phyloP scores from a whole-genome alignment of 2,888 invertebrate species.

The Acanthopleura granulata region DNA sequence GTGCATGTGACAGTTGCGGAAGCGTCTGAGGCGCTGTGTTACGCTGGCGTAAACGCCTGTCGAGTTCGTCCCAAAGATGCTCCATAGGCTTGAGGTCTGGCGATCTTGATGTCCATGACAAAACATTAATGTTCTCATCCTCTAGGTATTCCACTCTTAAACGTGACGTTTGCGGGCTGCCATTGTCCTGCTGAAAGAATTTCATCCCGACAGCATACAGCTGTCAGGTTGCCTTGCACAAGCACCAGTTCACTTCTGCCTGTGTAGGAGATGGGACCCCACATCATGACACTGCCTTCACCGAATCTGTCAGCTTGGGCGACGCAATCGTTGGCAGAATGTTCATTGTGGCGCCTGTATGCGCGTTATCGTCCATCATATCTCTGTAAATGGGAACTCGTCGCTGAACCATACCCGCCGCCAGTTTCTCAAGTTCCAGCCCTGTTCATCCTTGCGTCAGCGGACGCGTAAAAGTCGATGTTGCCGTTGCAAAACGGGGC shows the following conservation, averaged over 20 bases:
- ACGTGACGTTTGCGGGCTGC: slow-evolving; percentile 26
- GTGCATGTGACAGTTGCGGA: slow-evolving; percentile 22
- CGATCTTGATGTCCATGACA: slow-evolving; percentile 25
- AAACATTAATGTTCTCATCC: slow-evolving; percentile 24
- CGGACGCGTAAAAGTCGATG: background rate
- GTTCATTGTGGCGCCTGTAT: slow-evolving; percentile 22
- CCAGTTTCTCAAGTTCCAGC: background rate
- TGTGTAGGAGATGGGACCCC: slow-evolving; percentile 21
- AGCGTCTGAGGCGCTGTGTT: slow-evolving; percentile 22
- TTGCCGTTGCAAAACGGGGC: background rate
- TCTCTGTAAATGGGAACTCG: background rate
- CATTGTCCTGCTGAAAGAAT: slow-evolving; percentile 33
- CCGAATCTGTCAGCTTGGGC: slow-evolving; percentile 25
- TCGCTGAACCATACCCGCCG: background rate
- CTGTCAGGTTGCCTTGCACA: slow-evolving; percentile 20
- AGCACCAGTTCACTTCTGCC: background rate
- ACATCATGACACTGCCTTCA: slow-evolving; percentile 32
- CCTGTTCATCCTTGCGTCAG: background rate
- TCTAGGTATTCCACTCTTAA: slow-evolving; percentile 23
- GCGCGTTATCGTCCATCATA: slow-evolving; percentile 23
- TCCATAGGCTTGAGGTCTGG: slow-evolving; percentile 28
- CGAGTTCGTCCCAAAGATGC: slow-evolving; percentile 30
- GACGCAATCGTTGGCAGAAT: slow-evolving; percentile 22
- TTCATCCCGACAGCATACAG: slow-evolving; percentile 6
- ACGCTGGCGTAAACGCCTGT: slow-evolving; percentile 19